These are phyloP conservation scores for Luehdorfia chinensis DNA, from an alignment of 1,140 invertebrate genomes.

Conservation along the genomic window DNA sequence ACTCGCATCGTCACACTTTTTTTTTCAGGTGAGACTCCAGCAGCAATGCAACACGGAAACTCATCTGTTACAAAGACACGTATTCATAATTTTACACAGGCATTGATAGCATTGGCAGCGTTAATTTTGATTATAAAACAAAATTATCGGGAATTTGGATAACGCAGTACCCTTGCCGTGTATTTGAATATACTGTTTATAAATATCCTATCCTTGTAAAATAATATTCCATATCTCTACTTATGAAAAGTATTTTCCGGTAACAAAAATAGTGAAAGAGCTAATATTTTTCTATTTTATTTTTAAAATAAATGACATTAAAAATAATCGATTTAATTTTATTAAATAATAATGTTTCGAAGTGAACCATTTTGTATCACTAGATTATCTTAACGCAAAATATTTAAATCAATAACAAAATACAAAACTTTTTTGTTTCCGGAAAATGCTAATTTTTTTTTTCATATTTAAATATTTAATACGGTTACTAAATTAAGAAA, in stretches of 20 bases:
- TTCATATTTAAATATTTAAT: slow-evolving; percentile 38
- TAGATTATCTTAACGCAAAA: too few relatives aligned
- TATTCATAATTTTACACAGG: background rate
- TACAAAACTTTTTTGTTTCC: slow-evolving; percentile 21
- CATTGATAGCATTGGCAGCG: background rate
- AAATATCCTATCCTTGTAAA: slow-evolving; percentile 27
- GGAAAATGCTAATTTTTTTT: slow-evolving; percentile 23
- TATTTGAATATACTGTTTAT: slow-evolving; percentile 8
- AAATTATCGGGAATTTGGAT: slow-evolving; percentile 36
- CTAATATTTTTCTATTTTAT: background rate
- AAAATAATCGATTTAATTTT: too few relatives aligned
- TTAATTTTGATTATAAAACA: slow-evolving; percentile 10
- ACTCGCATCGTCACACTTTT: too few relatives aligned
- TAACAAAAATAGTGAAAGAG: slow-evolving; percentile 12
- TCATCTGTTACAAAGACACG: slow-evolving; percentile 54
- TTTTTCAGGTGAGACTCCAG: slow-evolving; percentile 80
- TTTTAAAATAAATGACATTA: too few relatives aligned
- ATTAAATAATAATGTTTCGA: too few relatives aligned
- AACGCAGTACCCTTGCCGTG: slow-evolving; percentile 19
- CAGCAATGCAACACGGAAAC: slow-evolving; percentile 82
- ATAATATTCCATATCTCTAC: slow-evolving; percentile 2
- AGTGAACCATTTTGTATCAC: too few relatives aligned
- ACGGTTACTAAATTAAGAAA: slow-evolving; percentile 39
- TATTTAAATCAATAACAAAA: too few relatives aligned
- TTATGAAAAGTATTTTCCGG: slow-evolving; percentile 3